Percentiles rank a stretch among this genome's conserved stretches.
Conservation (phyloP, 2,888 invertebrate species). For the Bombylius major region DNA sequence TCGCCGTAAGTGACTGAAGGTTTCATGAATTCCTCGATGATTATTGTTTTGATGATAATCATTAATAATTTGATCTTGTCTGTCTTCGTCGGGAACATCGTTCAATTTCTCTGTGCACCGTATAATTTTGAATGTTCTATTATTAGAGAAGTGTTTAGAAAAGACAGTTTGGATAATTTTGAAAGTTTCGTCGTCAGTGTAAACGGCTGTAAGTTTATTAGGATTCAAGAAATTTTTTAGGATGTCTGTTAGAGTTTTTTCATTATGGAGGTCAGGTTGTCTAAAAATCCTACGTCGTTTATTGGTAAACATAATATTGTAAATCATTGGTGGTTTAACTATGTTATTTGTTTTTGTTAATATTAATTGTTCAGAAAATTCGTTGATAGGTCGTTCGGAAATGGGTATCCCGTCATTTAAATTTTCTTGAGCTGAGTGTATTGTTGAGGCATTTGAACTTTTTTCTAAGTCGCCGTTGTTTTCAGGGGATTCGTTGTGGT, state of each 20-base stretch:
- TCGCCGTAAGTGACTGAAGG: conserved; percentile 1
- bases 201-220: neutral
- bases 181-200: conserved; percentile 6
- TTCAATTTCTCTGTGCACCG: conserved; percentile 2
- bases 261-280: neutral
- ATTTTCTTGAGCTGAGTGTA: conserved; percentile 1
- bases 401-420: neutral
- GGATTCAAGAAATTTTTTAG: neutral
- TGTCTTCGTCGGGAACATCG: conserved; percentile 1
- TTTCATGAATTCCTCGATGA: conserved; percentile 10
- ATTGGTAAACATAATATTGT: neutral
- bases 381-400: neutral
- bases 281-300: neutral
- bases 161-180: conserved; percentile 8
- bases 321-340: neutral
- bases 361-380: neutral
- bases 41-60: conserved; percentile 3
- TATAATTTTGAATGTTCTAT: conserved; percentile 5
- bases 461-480: neutral
- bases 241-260: neutral
- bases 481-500: conserved; percentile 1
- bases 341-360: neutral
- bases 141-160: conserved; percentile 11
- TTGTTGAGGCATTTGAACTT: neutral
- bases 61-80: conserved; percentile 4